Evolutionary conservation across 2,113 vertebrate species (phyloP).

Genomic region (Elanus axillaris): DNA sequence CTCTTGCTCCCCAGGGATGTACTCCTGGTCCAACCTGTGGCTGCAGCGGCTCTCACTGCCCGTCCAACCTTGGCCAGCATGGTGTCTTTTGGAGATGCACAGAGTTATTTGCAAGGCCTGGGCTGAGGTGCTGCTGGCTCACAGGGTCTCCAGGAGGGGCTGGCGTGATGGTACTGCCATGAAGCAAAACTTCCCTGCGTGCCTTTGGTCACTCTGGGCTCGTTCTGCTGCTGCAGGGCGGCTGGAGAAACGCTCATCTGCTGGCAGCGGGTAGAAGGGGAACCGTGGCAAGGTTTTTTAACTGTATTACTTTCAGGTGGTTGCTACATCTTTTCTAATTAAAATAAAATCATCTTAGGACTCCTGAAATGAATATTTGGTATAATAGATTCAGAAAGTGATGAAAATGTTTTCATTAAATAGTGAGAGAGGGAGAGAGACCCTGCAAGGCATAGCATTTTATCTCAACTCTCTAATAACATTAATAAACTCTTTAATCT

Average conservation of each 20-base stretch:
- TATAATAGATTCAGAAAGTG: slow-evolving; percentile 74
- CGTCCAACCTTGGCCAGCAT: fast-evolving
- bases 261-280: fast-evolving
- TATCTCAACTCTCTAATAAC: slow-evolving; percentile 75
- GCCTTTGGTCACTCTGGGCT: not conserved
- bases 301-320: slow-evolving; percentile 61
- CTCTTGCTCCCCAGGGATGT: fast-evolving
- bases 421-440: slow-evolving; percentile 59
- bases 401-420: slow-evolving; percentile 81
- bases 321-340: slow-evolving; percentile 72
- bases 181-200: not conserved
- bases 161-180: fast-evolving
- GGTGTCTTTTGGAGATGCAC: not conserved
- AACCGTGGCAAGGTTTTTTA: not conserved
- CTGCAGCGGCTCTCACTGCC: not conserved
- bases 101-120: not conserved
- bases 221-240: fast-evolving
- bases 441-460: slow-evolving; percentile 77
- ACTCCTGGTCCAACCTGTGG: fast-evolving
- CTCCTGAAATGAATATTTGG: slow-evolving; percentile 70
- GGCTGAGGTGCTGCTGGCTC: not conserved
- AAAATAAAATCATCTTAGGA: slow-evolving; percentile 73
- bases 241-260: not conserved
- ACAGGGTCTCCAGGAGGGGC: not conserved
- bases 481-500: slow-evolving; percentile 81